Conservation (phyloP, 1,140 invertebrate species). For the Pseudomyrmex flavicornis region DNA sequence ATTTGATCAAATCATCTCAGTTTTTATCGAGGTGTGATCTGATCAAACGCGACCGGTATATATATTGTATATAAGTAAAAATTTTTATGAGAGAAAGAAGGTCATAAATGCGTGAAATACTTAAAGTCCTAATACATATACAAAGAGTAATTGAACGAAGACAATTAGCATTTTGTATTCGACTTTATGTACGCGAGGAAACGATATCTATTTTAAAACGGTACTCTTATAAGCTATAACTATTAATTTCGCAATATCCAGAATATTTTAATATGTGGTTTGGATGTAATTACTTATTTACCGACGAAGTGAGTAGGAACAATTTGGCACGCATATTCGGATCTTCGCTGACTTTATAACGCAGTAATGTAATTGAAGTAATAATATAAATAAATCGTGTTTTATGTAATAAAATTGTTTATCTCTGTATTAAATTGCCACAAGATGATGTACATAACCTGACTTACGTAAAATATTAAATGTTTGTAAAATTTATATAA, state of each 20-base stretch:
- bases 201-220: slow-evolving; percentile 20
- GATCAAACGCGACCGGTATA: slow-evolving; percentile 6
- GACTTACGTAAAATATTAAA: background rate
- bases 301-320: slow-evolving; percentile 29
- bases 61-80: background rate
- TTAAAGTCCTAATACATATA: background rate
- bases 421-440: background rate
- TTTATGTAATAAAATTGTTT: background rate
- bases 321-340: slow-evolving; percentile 37
- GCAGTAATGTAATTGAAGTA: background rate
- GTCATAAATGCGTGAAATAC: slow-evolving; percentile 22
- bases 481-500: slow-evolving; percentile 19
- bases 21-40: no score
- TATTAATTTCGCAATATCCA: slow-evolving; percentile 46
- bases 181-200: slow-evolving; percentile 39
- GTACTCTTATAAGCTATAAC: slow-evolving; percentile 37
- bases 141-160: slow-evolving; percentile 41
- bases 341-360: slow-evolving; percentile 38
- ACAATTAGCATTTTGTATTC: slow-evolving; percentile 32
- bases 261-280: slow-evolving; percentile 49
- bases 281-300: slow-evolving; percentile 58
- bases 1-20: no score
- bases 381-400: background rate
- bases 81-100: slow-evolving; percentile 11
- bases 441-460: background rate